Evolutionary conservation across 2,113 vertebrate species (phyloP).

Genomic region (Vombatus ursinus): DNA sequence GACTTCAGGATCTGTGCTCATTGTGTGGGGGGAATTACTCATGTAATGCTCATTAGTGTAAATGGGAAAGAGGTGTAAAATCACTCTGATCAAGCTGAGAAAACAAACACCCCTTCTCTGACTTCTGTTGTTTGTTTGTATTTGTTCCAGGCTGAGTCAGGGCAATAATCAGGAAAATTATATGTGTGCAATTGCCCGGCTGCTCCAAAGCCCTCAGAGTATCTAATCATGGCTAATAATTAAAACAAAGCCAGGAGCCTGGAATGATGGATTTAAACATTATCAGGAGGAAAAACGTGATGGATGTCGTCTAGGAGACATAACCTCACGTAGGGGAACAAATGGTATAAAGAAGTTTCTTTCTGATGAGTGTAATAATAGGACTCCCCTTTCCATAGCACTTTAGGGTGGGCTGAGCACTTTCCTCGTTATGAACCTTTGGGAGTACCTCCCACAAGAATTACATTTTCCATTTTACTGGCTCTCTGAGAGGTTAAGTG

Average conservation of each 20-base stretch:
- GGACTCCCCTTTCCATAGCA: not conserved
- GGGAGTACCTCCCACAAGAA: not conserved
- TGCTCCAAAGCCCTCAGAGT: constrained; percentile 72
- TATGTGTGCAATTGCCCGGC: constrained; percentile 69
- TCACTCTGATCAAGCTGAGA: constrained; percentile 51
- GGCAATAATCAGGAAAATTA: constrained; percentile 80
- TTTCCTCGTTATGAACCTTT: not conserved
- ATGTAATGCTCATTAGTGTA: constrained; percentile 48
- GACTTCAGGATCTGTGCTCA: constrained; percentile 40
- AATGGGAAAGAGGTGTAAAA: constrained; percentile 50
- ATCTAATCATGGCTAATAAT: constrained; percentile 78
- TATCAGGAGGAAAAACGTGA: constrained; percentile 60
- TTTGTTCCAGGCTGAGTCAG: constrained; percentile 75
- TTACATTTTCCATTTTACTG: not conserved
- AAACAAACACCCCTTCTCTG: constrained; percentile 64
- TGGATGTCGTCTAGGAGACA: constrained; percentile 26
- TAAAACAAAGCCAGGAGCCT: constrained; percentile 72
- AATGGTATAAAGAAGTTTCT: constrained; percentile 16
- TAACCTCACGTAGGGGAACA: constrained; percentile 42
- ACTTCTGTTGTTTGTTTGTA: constrained; percentile 75
- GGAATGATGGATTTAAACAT: constrained; percentile 67
- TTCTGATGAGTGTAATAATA: constrained; percentile 14
- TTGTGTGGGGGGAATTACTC: not conserved
- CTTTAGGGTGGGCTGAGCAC: not conserved
- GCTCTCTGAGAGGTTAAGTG: not conserved